Conservation (phyloP, 2,797 vertebrate species). For the Phrynocephalus vlangalii region DNA sequence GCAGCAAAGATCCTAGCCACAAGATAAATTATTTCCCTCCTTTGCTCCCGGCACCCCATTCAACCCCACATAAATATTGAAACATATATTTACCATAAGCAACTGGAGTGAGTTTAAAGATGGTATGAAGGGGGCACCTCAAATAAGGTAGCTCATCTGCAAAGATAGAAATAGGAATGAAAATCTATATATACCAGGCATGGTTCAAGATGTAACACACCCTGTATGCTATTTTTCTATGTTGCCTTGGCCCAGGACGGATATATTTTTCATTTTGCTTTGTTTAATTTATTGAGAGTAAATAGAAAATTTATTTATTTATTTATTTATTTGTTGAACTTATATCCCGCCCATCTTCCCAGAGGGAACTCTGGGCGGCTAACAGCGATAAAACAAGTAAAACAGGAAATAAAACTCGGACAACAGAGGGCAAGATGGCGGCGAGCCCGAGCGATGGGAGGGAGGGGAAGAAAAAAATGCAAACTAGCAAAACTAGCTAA, state of each 20-base stretch:
- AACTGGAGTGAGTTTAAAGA: constrained; percentile 93
- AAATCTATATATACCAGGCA: not conserved
- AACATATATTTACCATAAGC: constrained; percentile 87
- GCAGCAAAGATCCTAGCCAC: not conserved
- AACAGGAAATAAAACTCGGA: no score
- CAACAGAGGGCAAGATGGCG: no score
- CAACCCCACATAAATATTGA: not conserved
- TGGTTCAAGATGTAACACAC: not conserved
- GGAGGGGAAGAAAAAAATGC: no score
- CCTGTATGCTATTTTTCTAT: not conserved
- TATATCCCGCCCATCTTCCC: no score
- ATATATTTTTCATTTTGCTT: not conserved
- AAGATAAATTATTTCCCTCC: not conserved
- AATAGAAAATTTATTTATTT: no score
- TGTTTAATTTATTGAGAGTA: no score
- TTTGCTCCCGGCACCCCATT: not conserved
- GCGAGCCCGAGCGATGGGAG: no score
- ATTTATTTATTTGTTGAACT: no score
- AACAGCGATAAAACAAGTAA: no score
- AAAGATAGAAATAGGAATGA: constrained; percentile 40
- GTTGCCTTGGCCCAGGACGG: not conserved
- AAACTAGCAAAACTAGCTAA: no score
- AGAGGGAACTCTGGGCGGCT: no score
- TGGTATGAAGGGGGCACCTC: constrained; percentile 93
- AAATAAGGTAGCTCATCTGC: constrained; percentile 94